Conservation (phyloP, 2,113 vertebrate genomes). For the Miniopterus natalensis region DNA sequence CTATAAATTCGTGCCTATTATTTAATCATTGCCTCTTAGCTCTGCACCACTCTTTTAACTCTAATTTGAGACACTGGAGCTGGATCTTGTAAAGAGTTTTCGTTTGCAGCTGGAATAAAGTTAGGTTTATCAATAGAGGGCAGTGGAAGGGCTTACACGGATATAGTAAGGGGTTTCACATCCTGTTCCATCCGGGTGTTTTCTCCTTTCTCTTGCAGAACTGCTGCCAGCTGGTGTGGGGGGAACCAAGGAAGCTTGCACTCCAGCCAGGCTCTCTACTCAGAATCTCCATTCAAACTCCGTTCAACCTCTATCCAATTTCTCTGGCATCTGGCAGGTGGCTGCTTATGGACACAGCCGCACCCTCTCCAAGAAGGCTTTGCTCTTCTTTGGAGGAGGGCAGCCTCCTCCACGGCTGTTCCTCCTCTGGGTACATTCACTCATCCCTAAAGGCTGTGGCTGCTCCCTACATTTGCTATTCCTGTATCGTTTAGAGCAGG, state of each 20-base stretch:
- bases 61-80: neutral
- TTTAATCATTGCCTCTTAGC: neutral
- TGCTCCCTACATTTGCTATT: neutral
- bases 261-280: neutral
- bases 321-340: neutral
- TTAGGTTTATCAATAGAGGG: neutral
- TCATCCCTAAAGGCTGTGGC: neutral
- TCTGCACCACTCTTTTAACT: neutral
- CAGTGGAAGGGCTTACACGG: neutral
- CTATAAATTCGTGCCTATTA: neutral
- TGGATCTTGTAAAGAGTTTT: neutral
- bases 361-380: too few species aligned
- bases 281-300: neutral
- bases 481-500: neutral
- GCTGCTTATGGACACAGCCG: too few species aligned
- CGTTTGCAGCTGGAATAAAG: neutral
- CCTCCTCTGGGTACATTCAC: neutral
- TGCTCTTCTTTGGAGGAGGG: neutral
- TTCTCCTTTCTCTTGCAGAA: neutral
- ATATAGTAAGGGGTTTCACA: neutral
- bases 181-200: rapidly evolving
- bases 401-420: neutral
- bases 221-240: too few species aligned
- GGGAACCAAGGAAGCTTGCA: neutral
- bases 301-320: neutral